phyloP scores from a whole-genome alignment of 2,797 vertebrate genomes.

The Esox masquinongy region DNA sequence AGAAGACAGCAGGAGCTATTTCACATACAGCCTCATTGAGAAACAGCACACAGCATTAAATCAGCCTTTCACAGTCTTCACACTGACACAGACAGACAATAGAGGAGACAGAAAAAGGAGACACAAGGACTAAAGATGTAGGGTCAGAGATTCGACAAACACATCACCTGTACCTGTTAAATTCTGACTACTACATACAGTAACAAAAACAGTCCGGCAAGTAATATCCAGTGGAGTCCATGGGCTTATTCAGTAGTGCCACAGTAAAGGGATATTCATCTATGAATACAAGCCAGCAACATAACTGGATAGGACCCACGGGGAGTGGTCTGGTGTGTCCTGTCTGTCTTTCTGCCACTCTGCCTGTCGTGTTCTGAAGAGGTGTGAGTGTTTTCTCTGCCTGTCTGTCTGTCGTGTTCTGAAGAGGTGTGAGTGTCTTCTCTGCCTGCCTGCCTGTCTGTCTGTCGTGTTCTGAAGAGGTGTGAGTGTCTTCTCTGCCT shows the following conservation, averaged over 20 bases:
- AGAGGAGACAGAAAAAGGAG: constrained; percentile 22
- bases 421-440: too few species aligned
- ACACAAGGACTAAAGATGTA: neutral
- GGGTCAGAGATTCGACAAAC: constrained; percentile 14
- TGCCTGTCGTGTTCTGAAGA: too few species aligned
- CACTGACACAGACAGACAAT: constrained; percentile 34
- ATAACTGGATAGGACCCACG: neutral
- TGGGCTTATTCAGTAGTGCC: neutral
- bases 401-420: too few species aligned
- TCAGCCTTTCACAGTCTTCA: constrained; percentile 36
- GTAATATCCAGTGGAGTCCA: neutral
- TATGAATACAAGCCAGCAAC: neutral
- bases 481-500: too few species aligned
- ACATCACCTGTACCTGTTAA: neutral
- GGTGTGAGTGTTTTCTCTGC: too few species aligned
- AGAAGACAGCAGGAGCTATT: neutral
- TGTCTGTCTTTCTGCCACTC: too few species aligned
- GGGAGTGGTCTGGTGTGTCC: too few species aligned
- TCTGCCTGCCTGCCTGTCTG: too few species aligned
- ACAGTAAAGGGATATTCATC: neutral
- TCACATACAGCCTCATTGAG: constrained; percentile 23
- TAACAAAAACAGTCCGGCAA: neutral
- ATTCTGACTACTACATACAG: neutral
- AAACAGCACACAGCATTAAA: constrained; percentile 40
- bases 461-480: too few species aligned